A percentile compares a stretch with the other conserved stretches of the same genome.
Conservation (phyloP, 2,888 invertebrate genomes). For the Thumatha senex region DNA sequence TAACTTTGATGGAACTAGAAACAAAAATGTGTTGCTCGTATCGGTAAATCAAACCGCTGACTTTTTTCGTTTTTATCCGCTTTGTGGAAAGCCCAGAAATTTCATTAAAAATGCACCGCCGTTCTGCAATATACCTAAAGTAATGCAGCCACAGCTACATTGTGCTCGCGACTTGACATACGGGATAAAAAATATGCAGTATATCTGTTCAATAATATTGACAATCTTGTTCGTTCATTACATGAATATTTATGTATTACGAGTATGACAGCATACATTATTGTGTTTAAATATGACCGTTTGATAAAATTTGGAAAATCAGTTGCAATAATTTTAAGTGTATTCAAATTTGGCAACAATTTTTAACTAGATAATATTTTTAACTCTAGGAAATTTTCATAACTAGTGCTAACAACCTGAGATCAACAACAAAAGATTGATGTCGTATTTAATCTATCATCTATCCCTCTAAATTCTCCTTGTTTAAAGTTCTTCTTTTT, state of each 20-base stretch:
- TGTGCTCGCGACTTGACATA: conserved; percentile 28
- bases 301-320: no score
- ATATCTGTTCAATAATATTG: conserved; percentile 9
- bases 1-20: conserved; percentile 38
- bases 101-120: conserved; percentile 63
- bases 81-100: conserved; percentile 72
- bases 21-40: conserved; percentile 40
- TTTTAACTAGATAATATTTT: no score
- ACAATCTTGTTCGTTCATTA: background rate
- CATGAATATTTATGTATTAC: conserved; percentile 2
- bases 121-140: conserved; percentile 31
- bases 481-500: no score
- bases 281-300: no score
- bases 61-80: conserved; percentile 63
- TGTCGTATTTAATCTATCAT: no score
- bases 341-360: no score
- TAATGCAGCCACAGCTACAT: conserved; percentile 28
- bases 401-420: no score
- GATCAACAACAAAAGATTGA: no score
- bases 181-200: conserved; percentile 25
- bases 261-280: background rate
- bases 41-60: conserved; percentile 53
- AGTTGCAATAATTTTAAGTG: no score
- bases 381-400: no score
- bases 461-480: no score